Base-by-base conservation (phyloP, 2,797 vertebrate genomes). In the Peromyscus melanophrys region DNA sequence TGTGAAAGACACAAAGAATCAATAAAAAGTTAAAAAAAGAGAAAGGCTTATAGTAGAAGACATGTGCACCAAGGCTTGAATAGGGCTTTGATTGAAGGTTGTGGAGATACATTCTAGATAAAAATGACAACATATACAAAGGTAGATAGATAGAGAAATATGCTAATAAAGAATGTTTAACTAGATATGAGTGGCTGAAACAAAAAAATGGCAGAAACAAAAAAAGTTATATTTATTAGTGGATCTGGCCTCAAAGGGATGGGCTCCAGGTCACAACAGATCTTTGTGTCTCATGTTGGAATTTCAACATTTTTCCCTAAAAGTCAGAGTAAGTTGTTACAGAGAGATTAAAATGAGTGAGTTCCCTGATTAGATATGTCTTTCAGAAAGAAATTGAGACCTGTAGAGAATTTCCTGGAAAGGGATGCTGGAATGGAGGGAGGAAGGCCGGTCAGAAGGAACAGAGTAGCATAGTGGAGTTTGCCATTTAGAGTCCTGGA, bases 321-420 rank as follows among this genome's bases (percentile, higher is more conserved):
- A 96, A 90, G 61, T 82, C 75, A 46, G 29, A 76, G 8, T 61
- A 85, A 82, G 34, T 57, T 81, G 23, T 76, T 78, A n/a, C n/a
- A 27, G 94, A 89, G 81, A 82, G 19, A 67, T 63, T 57, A 89
- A 90, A 94, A 49, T 8, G 29, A 21, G n/a, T 83, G 31, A 78
- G 29, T 63, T 61, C 77, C 31, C 19, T 49, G 19, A 75, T 92
- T 19, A 76, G 67, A 76, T 84, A 84, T 86, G 46, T 90, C 37
- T 89, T 95, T 93, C 75, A 89, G 83, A 86, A 83, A 69, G 67
- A 90, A 88, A 84, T 43, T 49, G 67, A 90, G 63, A 89, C 46
- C 29, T 88, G 4, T 71, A 67, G n/a, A 96, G 75, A 82, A 82
- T 92, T 92, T 95, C 75, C 87, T 92, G 46, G 77, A 95, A 81